Evolutionary conservation across 2,113 vertebrate genomes (phyloP).

Genomic region (Cinclus cinclus): DNA sequence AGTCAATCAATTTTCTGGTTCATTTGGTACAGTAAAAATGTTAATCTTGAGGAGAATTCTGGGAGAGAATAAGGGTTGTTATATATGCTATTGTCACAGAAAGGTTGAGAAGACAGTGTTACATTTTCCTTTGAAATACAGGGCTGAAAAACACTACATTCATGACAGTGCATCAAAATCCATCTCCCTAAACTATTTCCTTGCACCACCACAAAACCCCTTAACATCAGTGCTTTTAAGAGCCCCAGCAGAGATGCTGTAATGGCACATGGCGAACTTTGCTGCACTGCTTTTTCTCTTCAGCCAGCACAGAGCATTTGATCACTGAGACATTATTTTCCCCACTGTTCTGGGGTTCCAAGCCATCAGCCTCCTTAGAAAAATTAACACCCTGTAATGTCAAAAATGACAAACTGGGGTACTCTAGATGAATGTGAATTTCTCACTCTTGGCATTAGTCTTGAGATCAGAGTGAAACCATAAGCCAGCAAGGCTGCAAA

Average conservation of each 20-base stretch:
- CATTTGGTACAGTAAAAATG: background rate
- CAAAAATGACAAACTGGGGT: background rate
- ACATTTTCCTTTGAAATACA: slow-evolving; percentile 2
- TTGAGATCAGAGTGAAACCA: background rate
- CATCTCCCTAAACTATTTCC: slow-evolving; percentile 24
- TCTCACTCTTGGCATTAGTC: background rate
- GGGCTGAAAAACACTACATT: background rate
- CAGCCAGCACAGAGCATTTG: slow-evolving; percentile 6
- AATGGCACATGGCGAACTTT: slow-evolving; percentile 3
- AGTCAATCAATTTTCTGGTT: slow-evolving; percentile 28
- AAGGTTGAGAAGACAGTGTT: background rate
- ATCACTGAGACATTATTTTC: background rate
- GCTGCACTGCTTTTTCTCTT: background rate
- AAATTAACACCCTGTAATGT: background rate
- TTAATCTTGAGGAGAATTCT: background rate
- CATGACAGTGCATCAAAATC: slow-evolving; percentile 38
- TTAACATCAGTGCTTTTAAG: slow-evolving; percentile 26
- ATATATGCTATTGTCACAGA: background rate
- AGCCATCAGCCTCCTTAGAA: background rate
- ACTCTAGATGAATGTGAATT: background rate
- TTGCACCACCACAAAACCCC: background rate
- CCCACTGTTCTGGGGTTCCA: background rate
- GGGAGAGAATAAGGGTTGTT: background rate
- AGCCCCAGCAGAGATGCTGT: slow-evolving; percentile 24
- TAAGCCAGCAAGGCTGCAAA: background rate